Conservation (phyloP, 2,113 vertebrate species). For the Melanocharis versteri region DNA sequence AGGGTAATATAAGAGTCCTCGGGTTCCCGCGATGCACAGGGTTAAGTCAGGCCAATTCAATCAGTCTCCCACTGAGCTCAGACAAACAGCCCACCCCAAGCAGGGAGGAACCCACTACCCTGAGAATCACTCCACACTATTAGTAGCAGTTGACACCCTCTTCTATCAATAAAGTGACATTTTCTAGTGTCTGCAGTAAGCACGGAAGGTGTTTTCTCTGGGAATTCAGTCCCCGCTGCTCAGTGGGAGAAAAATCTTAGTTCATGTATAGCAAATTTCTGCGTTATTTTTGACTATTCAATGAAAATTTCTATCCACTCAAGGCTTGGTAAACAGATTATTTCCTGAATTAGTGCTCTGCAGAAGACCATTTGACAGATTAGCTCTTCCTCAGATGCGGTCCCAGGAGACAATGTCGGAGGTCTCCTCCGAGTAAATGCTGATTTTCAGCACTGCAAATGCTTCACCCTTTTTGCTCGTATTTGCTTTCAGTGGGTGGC, state of each 20-base stretch:
- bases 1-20: background rate
- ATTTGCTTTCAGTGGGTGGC: background rate
- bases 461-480: background rate
- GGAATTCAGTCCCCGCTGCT: background rate
- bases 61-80: background rate
- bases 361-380: background rate
- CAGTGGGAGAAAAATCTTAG: background rate
- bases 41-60: background rate
- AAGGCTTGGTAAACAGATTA: background rate
- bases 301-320: background rate
- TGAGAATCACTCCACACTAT: background rate
- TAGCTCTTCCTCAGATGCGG: background rate
- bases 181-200: background rate
- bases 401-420: background rate
- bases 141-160: background rate
- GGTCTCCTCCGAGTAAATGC: background rate
- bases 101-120: background rate
- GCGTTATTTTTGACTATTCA: background rate
- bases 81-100: background rate
- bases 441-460: background rate
- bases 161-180: background rate
- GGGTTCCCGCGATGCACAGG: background rate
- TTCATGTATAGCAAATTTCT: background rate
- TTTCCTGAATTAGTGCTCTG: background rate
- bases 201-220: background rate